Base-by-base conservation (phyloP, 2,888 invertebrate genomes). In the Oligia fasciuncula region DNA sequence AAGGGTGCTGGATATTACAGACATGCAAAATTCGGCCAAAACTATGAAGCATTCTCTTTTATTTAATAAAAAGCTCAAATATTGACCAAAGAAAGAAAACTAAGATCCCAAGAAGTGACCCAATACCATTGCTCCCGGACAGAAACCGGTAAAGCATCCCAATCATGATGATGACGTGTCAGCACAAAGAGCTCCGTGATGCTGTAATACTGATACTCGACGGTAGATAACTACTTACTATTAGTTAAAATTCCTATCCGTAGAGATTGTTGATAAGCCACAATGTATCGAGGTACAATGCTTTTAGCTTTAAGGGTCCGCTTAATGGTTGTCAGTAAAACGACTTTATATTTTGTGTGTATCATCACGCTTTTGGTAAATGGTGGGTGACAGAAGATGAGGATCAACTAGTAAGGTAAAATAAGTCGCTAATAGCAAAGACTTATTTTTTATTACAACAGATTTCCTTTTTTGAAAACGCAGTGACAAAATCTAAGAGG, bases 181-280 rank as follows among this genome's bases (percentile, higher is more conserved):
- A 78, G 81, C 79, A 82, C 80, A 82, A 88, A 87, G 80, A 83
- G 75, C 51, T 79, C 74, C 83, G 63, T 84, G 86, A 87, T 83
- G 86, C 83, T 89, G 85, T 88, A 85, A 88, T 80, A 86, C 86
- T 85, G 87, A 89, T 88, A 89, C 79, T 72, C 68, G 43, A 80
- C 79, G 76, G 80, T 49, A 86, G 89, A 89, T 89, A 89, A 83
- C 78, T 86, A 87, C 87, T 86, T 72, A 88, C 87, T 88, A 89
- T 89, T 89, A 89, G 89, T 89, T 89, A 89, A 89, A 89, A 89
- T 89, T 89, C 89, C 89, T 88, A 79, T 82, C 86, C 89, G 88
- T 89, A 89, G 81, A 85, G 88, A 89, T 88, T 79, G 73, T 54
- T 88, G 89, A 88, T 89, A 89, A 89, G 81, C 79, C 76, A 68